Base-by-base conservation (phyloP, 2,888 invertebrate species). In the Chloroclysta siterata region DNA sequence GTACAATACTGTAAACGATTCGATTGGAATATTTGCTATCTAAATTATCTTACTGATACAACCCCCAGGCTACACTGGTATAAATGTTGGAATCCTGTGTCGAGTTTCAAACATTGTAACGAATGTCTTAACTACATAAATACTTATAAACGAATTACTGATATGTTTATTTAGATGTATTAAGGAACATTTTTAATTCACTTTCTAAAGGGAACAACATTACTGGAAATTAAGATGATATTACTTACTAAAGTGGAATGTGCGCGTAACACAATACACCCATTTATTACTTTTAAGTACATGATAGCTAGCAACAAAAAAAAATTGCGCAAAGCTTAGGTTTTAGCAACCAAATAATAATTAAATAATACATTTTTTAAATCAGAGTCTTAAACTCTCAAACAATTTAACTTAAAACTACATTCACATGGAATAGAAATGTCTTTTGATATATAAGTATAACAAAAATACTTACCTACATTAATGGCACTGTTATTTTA, bases 1-100 rank as follows among this genome's bases (percentile, higher is more conserved):
- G 68, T 65, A 56, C 53, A 63, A 65, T 65, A 65, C 61, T 65
- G 65, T 52, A 55, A 54, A 60, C 22, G 41, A 47, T 56, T 60
- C 47, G 51, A 60, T 61, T 56, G 28, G 17, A 52, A 52, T 41
- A 28, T 29, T 14, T n/a, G 13, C 52, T 56, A 55, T 55, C 39
- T 55, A 55, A 54, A 39, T 13, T 41, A 47, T 14, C 33, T 59
- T 46, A n/a, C 13, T 53, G 29, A 36, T 56, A 55, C 44, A 39
- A 48, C 11, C 22, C 48, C 33, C 28, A 51, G 53, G 13, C 47
- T 14, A 44, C 14, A 29, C 17, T 13, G 53, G 10, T 48, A 54
- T 39, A 41, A 29, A 48, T 28, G 50, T 47, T 39, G 15, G 28
- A 54, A 29, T 47, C 41, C 50, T 62, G 57, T 5, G 11, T 54